These are phyloP conservation scores for Bubo scandiacus DNA, from an alignment of 2,113 vertebrate species.

Conservation along the genomic window DNA sequence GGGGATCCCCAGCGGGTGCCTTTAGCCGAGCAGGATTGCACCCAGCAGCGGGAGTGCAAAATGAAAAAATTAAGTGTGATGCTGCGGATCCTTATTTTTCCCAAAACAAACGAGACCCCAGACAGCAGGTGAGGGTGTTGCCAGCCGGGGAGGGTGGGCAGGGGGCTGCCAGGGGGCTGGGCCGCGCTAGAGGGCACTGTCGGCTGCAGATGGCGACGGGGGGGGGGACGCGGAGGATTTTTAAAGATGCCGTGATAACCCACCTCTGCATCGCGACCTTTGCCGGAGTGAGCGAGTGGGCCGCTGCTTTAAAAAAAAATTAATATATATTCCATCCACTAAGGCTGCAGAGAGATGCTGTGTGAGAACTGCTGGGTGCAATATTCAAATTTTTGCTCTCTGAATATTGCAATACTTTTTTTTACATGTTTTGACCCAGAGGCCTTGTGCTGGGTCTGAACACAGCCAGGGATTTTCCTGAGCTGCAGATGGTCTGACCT, in stretches of 20 bases:
- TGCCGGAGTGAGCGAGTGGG: neutral
- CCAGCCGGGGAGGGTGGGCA: neutral
- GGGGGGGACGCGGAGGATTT: neutral
- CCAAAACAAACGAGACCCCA: neutral
- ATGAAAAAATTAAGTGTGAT: neutral
- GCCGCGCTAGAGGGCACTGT: constrained; percentile 15
- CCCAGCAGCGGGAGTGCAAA: too few species aligned
- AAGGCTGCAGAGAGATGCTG: neutral
- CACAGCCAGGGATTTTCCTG: neutral
- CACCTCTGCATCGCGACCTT: neutral
- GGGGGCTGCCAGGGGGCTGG: neutral
- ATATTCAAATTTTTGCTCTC: neutral
- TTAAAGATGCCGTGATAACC: neutral
- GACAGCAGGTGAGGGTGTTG: neutral
- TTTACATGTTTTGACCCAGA: rapidly evolving
- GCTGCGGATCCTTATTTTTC: neutral
- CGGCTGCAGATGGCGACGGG: neutral
- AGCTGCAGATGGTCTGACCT: neutral
- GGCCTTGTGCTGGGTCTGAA: neutral
- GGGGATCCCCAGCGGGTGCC: neutral
- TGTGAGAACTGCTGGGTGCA: neutral
- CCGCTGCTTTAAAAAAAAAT: neutral
- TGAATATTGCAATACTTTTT: neutral
- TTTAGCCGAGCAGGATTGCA: neutral
- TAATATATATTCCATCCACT: neutral